phyloP scores from a whole-genome alignment of 2,797 vertebrate genomes.

The Oreortyx pictus region DNA sequence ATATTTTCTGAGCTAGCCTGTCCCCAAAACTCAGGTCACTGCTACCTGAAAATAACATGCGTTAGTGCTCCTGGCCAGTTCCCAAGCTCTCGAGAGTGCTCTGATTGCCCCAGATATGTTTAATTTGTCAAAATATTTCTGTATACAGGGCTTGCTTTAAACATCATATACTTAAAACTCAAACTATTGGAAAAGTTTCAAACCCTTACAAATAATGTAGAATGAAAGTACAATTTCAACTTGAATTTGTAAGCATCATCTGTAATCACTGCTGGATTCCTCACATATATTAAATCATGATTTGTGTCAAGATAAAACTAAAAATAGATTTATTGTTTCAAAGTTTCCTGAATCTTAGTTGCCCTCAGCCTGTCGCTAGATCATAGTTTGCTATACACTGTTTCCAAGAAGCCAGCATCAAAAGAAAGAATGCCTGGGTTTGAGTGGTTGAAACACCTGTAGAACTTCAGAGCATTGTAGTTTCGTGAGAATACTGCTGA shows the following conservation, averaged over 20 bases:
- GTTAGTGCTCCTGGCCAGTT: conserved; percentile 33
- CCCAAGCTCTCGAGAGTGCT: conserved; percentile 33
- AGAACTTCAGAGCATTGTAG: not conserved
- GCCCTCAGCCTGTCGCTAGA: not conserved
- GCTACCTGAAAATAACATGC: not conserved
- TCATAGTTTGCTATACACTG: not conserved
- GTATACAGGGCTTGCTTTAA: not conserved
- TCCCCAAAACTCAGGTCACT: not conserved
- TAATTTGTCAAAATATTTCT: conserved; percentile 30
- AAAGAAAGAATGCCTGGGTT: not conserved
- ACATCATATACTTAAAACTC: not conserved
- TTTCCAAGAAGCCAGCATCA: not conserved
- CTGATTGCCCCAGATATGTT: conserved; percentile 16
- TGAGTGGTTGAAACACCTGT: not conserved
- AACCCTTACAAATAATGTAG: not conserved
- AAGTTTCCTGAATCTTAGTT: not conserved
- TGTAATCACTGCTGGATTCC: not conserved
- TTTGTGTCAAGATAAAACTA: not conserved
- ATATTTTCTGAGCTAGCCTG: not conserved
- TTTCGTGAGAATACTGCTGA: not conserved
- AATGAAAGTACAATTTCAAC: not conserved
- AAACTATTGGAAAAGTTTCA: conserved; percentile 22
- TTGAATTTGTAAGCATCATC: not conserved
- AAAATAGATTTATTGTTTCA: not conserved
- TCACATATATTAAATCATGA: not conserved